Evolutionary conservation across 2,888 invertebrate species (phyloP).

Genomic region (Falcaria lacertinaria): DNA sequence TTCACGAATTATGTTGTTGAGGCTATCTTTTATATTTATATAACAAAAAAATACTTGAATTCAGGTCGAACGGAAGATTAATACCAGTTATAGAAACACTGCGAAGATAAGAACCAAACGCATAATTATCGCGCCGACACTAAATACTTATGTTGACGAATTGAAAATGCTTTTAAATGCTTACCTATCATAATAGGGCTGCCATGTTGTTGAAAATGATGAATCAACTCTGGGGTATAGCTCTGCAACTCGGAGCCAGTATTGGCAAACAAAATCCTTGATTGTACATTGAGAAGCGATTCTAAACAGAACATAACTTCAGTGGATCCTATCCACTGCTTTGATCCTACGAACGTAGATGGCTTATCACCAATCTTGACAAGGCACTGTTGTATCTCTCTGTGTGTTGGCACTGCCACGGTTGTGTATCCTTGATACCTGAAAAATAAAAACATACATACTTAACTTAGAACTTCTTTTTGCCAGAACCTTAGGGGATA

Average conservation of each 20-base stretch:
- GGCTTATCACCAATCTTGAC: slow-evolving; percentile 97
- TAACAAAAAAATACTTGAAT: no score
- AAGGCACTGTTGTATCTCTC: slow-evolving; percentile 95
- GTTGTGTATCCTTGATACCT: slow-evolving; percentile 91
- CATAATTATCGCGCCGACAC: no score
- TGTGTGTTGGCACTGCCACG: slow-evolving; percentile 87
- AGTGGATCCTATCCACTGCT: slow-evolving; percentile 98
- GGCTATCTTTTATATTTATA: no score
- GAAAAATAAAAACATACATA: slow-evolving; percentile 15
- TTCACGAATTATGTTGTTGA: no score
- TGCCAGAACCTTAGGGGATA: no score
- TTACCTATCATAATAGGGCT: slow-evolving; percentile 99
- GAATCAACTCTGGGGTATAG: slow-evolving; percentile 89
- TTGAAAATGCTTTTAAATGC: slow-evolving; percentile 10
- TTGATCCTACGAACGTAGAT: slow-evolving; percentile 90
- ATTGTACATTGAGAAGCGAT: slow-evolving; percentile 86
- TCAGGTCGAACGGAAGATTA: no score
- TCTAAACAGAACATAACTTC: slow-evolving; percentile 97
- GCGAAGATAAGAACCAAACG: no score
- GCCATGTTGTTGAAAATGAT: slow-evolving; percentile 95
- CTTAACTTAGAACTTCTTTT: no score
- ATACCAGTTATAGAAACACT: no score
- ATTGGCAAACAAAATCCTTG: slow-evolving; percentile 90
- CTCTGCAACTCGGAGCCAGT: slow-evolving; percentile 90
- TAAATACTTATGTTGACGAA: neutral